phyloP scores from a whole-genome alignment of 2,888 invertebrate genomes.

The Scotopteryx bipunctaria region DNA sequence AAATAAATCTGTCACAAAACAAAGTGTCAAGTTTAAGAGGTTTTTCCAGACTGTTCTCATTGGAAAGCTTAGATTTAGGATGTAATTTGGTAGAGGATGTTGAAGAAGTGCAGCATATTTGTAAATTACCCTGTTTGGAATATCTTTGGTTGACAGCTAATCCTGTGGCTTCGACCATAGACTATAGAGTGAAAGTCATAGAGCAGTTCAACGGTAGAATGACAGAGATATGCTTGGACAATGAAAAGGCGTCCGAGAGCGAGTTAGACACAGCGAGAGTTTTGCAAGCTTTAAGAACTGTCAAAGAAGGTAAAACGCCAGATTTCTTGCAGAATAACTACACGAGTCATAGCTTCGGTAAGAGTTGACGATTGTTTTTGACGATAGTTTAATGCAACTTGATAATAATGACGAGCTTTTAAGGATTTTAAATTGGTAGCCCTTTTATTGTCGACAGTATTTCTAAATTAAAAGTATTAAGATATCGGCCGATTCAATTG shows the following conservation, averaged over 20 bases:
- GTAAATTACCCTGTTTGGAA: slow-evolving; percentile 93
- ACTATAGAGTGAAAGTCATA: slow-evolving; percentile 95
- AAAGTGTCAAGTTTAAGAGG: slow-evolving; percentile 88
- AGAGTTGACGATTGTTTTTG: slow-evolving; percentile 64
- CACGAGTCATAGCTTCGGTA: slow-evolving; percentile 73
- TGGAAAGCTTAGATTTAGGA: slow-evolving; percentile 93
- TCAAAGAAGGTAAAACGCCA: slow-evolving; percentile 87
- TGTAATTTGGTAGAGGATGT: slow-evolving; percentile 92
- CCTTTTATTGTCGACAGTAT: background rate
- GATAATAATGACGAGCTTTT: slow-evolving; percentile 12
- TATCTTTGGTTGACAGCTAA: slow-evolving; percentile 94
- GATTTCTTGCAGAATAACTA: slow-evolving; percentile 80
- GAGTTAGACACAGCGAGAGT: slow-evolving; percentile 97
- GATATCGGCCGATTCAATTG: too few species aligned
- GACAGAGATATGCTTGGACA: slow-evolving; percentile 93
- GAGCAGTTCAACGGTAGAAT: slow-evolving; percentile 94
- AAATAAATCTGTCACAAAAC: slow-evolving; percentile 93
- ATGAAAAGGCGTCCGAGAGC: slow-evolving; percentile 92
- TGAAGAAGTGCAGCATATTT: slow-evolving; percentile 91
- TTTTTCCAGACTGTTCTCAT: slow-evolving; percentile 92
- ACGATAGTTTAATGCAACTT: slow-evolving; percentile 16
- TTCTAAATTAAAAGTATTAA: background rate
- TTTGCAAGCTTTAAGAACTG: slow-evolving; percentile 92
- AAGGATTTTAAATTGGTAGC: background rate
- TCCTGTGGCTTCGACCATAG: slow-evolving; percentile 92